These are phyloP conservation scores for Drosophila repleta DNA, from an alignment of 1,140 invertebrate species.

Conservation along the genomic window DNA sequence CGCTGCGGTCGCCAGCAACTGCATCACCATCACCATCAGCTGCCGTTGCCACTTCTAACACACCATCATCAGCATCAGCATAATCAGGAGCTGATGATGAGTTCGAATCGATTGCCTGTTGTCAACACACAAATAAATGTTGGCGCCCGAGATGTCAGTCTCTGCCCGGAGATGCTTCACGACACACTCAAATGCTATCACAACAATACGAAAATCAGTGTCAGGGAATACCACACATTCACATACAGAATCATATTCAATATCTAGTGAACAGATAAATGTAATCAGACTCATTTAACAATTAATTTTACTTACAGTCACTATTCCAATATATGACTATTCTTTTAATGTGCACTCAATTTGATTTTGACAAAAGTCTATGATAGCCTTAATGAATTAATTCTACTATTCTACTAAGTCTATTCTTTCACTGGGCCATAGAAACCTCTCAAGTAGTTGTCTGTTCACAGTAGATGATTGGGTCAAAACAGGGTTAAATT, in stretches of 20 bases:
- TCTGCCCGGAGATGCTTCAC: neutral
- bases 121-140: conserved; percentile 6
- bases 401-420: too few relatives aligned
- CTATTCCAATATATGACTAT: too few relatives aligned
- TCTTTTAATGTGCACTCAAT: too few relatives aligned
- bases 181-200: neutral
- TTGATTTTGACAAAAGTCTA: too few relatives aligned
- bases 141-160: neutral
- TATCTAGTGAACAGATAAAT: too few relatives aligned
- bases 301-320: too few relatives aligned
- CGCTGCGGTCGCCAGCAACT: conserved; percentile 35
- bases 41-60: conserved; percentile 13
- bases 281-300: too few relatives aligned
- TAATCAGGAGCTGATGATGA: conserved; percentile 16
- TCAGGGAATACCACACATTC: neutral
- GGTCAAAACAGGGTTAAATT: too few relatives aligned
- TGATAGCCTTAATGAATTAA: too few relatives aligned
- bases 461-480: too few relatives aligned
- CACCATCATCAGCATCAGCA: conserved; percentile 18
- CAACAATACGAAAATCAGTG: neutral
- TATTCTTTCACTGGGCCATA: too few relatives aligned
- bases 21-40: conserved; percentile 34
- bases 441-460: too few relatives aligned
- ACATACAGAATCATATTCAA: neutral
- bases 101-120: conserved; percentile 18